Conservation (phyloP, 2,797 vertebrate species). For the Staurois parvus region DNA sequence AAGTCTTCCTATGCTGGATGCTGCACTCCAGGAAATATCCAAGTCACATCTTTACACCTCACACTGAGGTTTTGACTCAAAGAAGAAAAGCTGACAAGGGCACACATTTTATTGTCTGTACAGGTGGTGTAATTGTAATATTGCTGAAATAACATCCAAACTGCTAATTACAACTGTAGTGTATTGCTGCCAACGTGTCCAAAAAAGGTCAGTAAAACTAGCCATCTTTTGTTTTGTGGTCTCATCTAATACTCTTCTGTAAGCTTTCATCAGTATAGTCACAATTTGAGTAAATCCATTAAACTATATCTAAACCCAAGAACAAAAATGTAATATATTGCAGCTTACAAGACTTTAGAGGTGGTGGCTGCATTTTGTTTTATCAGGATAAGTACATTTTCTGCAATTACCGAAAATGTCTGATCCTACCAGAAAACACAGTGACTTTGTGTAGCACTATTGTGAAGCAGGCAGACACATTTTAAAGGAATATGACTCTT, state of each 20-base stretch:
- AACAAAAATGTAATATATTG: not conserved
- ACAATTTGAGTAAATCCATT: too few relatives aligned
- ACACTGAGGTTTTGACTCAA: not conserved
- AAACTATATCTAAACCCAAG: too few relatives aligned
- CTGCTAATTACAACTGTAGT: not conserved
- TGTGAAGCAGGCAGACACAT: too few relatives aligned
- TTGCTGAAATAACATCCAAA: not conserved
- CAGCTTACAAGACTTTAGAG: too few relatives aligned
- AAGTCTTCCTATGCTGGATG: not conserved
- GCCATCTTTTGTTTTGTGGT: not conserved
- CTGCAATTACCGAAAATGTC: too few relatives aligned
- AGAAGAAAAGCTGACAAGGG: not conserved
- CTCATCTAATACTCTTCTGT: not conserved
- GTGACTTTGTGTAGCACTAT: too few relatives aligned
- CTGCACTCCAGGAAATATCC: conserved; percentile 2
- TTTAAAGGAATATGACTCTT: too few relatives aligned
- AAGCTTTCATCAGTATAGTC: not conserved
- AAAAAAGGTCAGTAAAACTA: not conserved
- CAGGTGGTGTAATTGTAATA: not conserved
- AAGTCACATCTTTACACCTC: not conserved
- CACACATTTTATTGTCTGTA: not conserved
- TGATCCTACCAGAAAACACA: too few relatives aligned
- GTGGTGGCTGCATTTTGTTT: too few relatives aligned
- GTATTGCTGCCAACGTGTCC: not conserved
- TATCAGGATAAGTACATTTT: too few relatives aligned